Conservation (phyloP, 2,888 invertebrate genomes). For the Sarcophaga rosellei region DNA sequence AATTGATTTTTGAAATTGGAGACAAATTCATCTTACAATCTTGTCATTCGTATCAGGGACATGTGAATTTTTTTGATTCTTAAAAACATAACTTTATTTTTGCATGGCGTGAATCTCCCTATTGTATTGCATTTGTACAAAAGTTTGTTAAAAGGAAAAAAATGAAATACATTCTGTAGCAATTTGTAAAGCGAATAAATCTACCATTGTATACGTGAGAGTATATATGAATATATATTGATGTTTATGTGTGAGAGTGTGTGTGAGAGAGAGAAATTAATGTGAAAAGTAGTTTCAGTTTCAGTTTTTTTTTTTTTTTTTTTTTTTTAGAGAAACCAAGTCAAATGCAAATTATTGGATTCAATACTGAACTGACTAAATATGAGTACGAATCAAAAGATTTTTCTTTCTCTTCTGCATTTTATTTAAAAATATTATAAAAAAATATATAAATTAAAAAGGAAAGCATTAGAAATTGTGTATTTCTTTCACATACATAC, state of each 20-base stretch:
- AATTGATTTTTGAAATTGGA: too few species aligned
- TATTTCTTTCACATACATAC: too few species aligned
- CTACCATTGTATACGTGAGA: not conserved
- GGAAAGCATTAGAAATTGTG: not conserved
- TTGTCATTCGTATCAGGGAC: too few species aligned
- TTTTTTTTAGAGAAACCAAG: not conserved
- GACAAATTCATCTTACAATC: too few species aligned
- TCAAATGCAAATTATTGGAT: conserved; percentile 35
- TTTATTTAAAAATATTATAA: not conserved
- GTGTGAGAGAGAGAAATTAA: not conserved
- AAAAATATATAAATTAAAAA: not conserved
- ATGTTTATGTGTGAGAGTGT: not conserved
- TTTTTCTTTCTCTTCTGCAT: not conserved
- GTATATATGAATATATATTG: not conserved
- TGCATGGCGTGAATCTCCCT: not conserved
- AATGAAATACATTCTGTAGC: conserved; percentile 28
- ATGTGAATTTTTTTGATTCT: too few species aligned
- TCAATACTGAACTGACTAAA: too few species aligned
- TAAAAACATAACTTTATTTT: not conserved
- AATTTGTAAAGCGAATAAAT: conserved; percentile 31
- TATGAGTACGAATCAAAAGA: not conserved
- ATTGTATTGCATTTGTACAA: not conserved
- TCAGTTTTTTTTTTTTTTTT: not conserved
- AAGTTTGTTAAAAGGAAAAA: not conserved
- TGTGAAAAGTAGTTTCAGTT: conserved; percentile 1